Percentiles rank a stretch among this genome's conserved stretches.
Evolutionary conservation across 2,797 vertebrate genomes (phyloP).

Genomic region (Hydrolagus colliei): DNA sequence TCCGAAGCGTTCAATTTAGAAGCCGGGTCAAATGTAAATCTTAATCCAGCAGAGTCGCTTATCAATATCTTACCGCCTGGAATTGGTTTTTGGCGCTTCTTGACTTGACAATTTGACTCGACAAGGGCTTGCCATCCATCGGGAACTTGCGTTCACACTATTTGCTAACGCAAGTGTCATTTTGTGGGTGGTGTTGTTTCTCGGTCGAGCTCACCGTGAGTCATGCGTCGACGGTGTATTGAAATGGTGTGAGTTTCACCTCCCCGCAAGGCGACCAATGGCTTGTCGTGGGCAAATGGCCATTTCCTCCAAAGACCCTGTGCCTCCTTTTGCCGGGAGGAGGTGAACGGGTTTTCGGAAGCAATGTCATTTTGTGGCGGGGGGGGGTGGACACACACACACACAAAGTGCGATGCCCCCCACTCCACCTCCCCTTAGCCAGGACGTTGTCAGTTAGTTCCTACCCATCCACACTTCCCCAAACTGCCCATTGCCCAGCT

Average conservation of each 20-base stretch:
- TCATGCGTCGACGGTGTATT: neutral
- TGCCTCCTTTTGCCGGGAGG: too few species aligned
- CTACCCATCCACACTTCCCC: conserved; percentile 95
- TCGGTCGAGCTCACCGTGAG: too few species aligned
- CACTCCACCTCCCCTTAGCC: conserved; percentile 39
- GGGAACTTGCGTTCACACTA: too few species aligned
- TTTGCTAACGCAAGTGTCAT: too few species aligned
- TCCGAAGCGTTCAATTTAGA: neutral
- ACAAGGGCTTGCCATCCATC: too few species aligned
- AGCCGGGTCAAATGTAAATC: too few species aligned
- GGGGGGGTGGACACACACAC: conserved; percentile 9
- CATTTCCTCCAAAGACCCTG: too few species aligned
- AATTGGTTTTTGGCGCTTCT: neutral
- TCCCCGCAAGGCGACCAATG: neutral
- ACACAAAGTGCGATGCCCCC: neutral
- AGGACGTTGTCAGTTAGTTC: conserved; percentile 47
- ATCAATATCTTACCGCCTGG: neutral
- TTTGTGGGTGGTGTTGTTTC: too few species aligned
- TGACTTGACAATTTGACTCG: too few species aligned
- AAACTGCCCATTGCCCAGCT: conserved; percentile 85
- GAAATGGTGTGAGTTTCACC: neutral
- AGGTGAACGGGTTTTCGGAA: neutral
- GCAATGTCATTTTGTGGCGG: neutral
- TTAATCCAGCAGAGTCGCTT: too few species aligned
- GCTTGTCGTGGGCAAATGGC: too few species aligned